Evolutionary conservation across 2,113 vertebrate species (phyloP), one percentile per base, ranked within the genome.

Genomic region (Epinephelus moara): DNA sequence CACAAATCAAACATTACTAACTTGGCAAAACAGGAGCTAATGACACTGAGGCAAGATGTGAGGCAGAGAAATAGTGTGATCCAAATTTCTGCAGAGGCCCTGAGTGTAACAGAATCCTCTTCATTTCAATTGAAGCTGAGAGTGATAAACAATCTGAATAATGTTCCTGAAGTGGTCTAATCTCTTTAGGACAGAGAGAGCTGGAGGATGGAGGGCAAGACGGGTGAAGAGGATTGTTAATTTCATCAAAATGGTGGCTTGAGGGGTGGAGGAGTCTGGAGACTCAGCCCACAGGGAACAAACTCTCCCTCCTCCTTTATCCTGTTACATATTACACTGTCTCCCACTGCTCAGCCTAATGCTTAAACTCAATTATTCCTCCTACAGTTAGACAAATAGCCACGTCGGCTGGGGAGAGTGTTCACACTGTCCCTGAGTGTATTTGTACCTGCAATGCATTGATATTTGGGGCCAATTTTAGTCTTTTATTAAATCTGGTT

Each of bases 71-170:
- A 55, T 62, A 50, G 76, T 75, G 50, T 42, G 75, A 89, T 92
- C 72, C 52, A 84, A 49, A 87, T 90, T 72, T 86, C 71, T 79
- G 82, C 74, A 84, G 84, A 87, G 76, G 81, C 82, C 76, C 78
- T 88, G 75, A 56, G 70, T 90, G 75, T 87, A 84, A 90, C 86
- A 87, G 82, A 91, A 89, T 91, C 86, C 91, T 92, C 91, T 94
- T 94, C 70, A 93, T 93, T 94, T 93, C 93, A 92, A 90, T 92
- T 94, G 84, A 80, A 92, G 76, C 85, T 76, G 80, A 85, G 85
- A 87, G 91, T 92, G 93, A 95, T 93, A 90, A 94, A 94, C 91
- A 92, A 92, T 92, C 80, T 85, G 82, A 93, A 93, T 94, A 90
- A 95, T 92, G 89, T 87, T 91, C 84, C 91, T 90, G 91, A 94